These are phyloP conservation scores for Tragelaphus buxtoni DNA, from an alignment of 2,113 vertebrate species.

Conservation along the genomic window DNA sequence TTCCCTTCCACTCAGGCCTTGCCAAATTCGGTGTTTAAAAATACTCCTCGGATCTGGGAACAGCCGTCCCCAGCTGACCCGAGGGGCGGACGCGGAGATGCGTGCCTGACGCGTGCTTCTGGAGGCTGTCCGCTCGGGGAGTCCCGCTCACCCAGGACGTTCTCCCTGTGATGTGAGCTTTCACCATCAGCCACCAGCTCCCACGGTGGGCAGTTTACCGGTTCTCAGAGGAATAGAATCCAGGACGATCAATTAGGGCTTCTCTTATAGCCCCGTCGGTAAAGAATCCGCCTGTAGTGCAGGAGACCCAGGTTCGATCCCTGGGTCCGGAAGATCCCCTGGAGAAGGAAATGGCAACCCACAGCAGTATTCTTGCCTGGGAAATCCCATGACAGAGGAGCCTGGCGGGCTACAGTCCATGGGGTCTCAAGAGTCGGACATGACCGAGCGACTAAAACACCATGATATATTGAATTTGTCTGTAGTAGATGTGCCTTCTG, in stretches of 20 bases:
- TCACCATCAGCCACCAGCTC: accelerated
- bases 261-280: background rate
- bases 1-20: background rate
- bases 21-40: slow-evolving; percentile 54
- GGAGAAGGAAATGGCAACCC: background rate
- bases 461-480: background rate
- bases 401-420: background rate
- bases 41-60: slow-evolving; percentile 8
- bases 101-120: background rate
- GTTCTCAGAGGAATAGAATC: background rate
- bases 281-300: background rate
- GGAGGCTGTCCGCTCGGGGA: background rate
- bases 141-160: background rate
- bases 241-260: background rate
- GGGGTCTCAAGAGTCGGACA: background rate
- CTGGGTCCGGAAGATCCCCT: background rate
- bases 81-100: background rate
- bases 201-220: background rate
- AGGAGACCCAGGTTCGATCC: background rate
- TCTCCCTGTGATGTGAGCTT: background rate
- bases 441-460: accelerated
- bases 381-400: background rate
- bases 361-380: background rate
- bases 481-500: background rate
- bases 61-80: slow-evolving; percentile 35